These are phyloP conservation scores for Callopanchax toddi DNA, from an alignment of 2,113 vertebrate species.

Conservation along the genomic window DNA sequence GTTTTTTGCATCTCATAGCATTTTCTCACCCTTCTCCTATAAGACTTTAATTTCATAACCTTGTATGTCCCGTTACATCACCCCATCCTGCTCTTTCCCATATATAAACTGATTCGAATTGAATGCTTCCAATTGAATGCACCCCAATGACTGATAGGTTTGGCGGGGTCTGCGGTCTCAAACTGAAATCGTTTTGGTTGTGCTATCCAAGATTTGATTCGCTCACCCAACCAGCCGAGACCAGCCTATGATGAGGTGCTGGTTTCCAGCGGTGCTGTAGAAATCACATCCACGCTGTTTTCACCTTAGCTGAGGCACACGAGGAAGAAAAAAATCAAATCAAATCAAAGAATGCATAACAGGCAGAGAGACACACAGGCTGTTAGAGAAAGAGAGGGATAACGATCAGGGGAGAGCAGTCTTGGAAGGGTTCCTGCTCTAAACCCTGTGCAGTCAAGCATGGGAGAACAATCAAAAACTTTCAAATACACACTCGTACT, in stretches of 20 bases:
- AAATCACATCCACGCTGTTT: conserved; percentile 72
- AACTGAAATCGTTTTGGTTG: conserved; percentile 64
- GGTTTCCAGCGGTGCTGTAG: conserved; percentile 70
- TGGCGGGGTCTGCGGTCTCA: conserved; percentile 48
- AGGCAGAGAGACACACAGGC: conserved; percentile 40
- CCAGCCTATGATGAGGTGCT: conserved; percentile 71
- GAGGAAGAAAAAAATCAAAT: conserved; percentile 8
- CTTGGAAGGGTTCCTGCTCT: conserved; percentile 52
- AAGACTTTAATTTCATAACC: conserved; percentile 26
- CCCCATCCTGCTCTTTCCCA: conserved; percentile 11
- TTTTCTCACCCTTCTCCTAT: neutral
- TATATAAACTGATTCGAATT: conserved; percentile 58
- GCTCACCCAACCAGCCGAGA: conserved; percentile 66
- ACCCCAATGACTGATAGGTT: conserved; percentile 48
- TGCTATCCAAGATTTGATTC: conserved; percentile 68
- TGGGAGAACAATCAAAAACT: conserved; percentile 66
- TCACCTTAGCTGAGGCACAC: conserved; percentile 62
- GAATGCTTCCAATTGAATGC: conserved; percentile 61
- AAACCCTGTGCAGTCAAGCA: conserved; percentile 64
- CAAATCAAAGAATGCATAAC: conserved; percentile 35
- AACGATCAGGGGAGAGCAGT: conserved; percentile 48
- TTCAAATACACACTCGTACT: conserved; percentile 22
- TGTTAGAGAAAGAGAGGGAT: conserved; percentile 23
- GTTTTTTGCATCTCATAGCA: too few species aligned
- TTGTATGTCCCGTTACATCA: conserved; percentile 10